phyloP scores from a whole-genome alignment of 2,797 vertebrate genomes.

The Megaceryle alcyon region DNA sequence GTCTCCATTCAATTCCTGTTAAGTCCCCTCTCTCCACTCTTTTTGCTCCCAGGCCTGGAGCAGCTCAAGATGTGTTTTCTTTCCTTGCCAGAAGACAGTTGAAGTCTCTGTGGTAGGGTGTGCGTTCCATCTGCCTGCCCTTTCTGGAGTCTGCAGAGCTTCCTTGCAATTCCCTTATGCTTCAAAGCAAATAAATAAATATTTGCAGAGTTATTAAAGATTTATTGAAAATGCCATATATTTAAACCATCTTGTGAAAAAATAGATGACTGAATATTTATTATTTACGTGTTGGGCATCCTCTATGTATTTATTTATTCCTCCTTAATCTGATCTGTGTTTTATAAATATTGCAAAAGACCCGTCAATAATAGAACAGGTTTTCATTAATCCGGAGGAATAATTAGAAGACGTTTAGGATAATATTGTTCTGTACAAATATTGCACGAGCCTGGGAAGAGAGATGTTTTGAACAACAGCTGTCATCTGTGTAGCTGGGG shows the following conservation, averaged over 20 bases:
- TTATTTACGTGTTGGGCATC: conserved; percentile 77
- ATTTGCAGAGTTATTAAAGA: conserved; percentile 80
- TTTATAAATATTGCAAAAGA: conserved; percentile 82
- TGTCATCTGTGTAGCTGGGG: neutral
- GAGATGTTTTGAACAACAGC: conserved; percentile 24
- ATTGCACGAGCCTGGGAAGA: conserved; percentile 51
- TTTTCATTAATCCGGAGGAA: conserved; percentile 80
- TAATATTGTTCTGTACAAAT: conserved; percentile 78
- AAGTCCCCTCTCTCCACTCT: neutral
- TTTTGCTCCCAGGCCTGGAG: neutral
- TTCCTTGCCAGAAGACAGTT: conserved; percentile 25
- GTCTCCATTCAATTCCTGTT: neutral
- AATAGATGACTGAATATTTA: conserved; percentile 78
- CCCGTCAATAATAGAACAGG: conserved; percentile 80
- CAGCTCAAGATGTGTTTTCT: neutral
- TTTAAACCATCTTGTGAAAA: conserved; percentile 71
- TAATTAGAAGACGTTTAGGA: conserved; percentile 81
- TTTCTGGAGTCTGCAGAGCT: conserved; percentile 40
- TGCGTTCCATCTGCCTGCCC: conserved; percentile 37
- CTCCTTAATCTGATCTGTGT: conserved; percentile 76
- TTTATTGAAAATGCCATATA: conserved; percentile 72
- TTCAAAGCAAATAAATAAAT: conserved; percentile 73
- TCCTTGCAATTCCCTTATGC: conserved; percentile 43
- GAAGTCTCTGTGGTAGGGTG: neutral
- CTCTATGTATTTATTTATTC: conserved; percentile 82